Evolutionary conservation across 2,113 vertebrate species (phyloP).

Genomic region (Mormyrus lacerda): DNA sequence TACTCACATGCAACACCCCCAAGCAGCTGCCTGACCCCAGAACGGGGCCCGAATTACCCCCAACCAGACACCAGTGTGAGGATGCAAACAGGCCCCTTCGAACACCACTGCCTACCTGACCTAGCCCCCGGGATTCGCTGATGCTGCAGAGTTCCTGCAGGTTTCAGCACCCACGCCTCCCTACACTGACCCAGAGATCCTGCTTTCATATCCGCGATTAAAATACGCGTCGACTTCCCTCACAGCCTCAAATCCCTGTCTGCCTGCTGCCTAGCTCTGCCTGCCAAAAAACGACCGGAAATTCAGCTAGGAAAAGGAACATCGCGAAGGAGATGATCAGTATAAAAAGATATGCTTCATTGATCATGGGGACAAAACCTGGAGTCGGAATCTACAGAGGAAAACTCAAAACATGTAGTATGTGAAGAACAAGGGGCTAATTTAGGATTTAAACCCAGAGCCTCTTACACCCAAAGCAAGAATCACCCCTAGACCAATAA

Average conservation of each 20-base stretch:
- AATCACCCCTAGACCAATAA: neutral
- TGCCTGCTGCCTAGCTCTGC: neutral
- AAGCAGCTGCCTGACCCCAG: slow-evolving; percentile 9
- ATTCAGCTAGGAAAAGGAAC: neutral
- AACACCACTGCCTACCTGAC: neutral
- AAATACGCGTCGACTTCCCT: neutral
- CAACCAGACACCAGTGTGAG: neutral
- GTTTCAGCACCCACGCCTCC: neutral
- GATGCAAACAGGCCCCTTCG: neutral
- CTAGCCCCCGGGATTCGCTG: neutral
- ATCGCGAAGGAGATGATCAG: neutral
- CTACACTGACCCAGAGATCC: neutral
- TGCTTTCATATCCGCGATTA: neutral
- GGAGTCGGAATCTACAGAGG: neutral
- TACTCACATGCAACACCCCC: slow-evolving; percentile 12
- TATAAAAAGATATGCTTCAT: neutral
- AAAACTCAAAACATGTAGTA: neutral
- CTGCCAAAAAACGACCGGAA: neutral
- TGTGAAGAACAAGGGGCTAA: neutral
- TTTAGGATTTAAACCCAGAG: neutral
- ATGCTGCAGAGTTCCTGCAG: neutral
- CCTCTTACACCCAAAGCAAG: neutral
- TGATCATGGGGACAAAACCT: neutral
- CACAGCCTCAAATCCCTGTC: neutral
- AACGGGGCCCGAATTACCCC: neutral